Evolutionary conservation across 2,888 invertebrate species (phyloP).

Genomic region (Lasioglossum oenotherae): DNA sequence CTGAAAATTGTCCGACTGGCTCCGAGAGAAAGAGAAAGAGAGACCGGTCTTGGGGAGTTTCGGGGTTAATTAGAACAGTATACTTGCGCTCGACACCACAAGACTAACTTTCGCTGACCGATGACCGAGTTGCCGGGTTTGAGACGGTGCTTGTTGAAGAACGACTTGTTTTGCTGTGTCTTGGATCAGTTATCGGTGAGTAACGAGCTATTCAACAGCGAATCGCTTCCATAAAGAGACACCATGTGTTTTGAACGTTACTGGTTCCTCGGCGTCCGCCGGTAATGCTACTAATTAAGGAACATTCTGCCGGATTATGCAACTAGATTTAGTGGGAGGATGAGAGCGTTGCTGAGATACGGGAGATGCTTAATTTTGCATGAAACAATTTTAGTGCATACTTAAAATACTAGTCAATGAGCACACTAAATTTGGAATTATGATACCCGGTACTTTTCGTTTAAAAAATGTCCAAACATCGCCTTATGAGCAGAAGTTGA

Average conservation of each 20-base stretch:
- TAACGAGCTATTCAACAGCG: not conserved
- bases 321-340: not conserved
- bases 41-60: not conserved
- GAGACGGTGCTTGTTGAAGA: conserved; percentile 17
- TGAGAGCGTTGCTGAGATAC: not conserved
- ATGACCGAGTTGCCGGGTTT: conserved; percentile 2
- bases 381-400: not conserved
- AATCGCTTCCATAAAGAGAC: conserved; percentile 4
- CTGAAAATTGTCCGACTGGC: not conserved
- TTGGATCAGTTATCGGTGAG: not conserved
- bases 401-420: too few relatives aligned
- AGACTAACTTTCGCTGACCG: conserved; percentile 26
- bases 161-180: conserved; percentile 18
- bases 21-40: not conserved
- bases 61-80: conserved; percentile 2
- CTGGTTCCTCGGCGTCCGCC: not conserved
- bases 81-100: conserved; percentile 1
- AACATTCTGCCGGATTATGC: not conserved
- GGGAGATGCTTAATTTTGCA: not conserved
- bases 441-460: too few relatives aligned
- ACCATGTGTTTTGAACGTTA: not conserved
- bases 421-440: too few relatives aligned
- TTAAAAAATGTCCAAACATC: too few relatives aligned
- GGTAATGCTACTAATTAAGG: conserved; percentile 3
- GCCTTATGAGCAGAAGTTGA: not conserved